phyloP scores from a whole-genome alignment of 2,888 invertebrate species.

The Conus canariensis region DNA sequence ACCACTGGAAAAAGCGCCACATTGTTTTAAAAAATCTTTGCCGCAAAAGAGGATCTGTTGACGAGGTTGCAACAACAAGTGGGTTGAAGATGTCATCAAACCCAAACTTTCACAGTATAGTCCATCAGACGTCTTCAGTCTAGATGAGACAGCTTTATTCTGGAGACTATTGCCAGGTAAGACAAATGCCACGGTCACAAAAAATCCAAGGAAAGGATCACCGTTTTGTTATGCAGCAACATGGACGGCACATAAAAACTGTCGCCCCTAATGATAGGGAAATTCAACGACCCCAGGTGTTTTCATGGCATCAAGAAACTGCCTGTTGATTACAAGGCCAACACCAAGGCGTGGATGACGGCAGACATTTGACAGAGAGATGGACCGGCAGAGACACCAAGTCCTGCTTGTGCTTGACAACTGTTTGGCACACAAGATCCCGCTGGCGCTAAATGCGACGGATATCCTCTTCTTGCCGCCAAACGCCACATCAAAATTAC shows the following conservation, averaged over 20 bases:
- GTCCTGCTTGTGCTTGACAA: conserved; percentile 20
- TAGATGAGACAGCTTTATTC: conserved; percentile 50
- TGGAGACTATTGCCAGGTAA: conserved; percentile 49
- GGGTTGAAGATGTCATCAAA: conserved; percentile 24
- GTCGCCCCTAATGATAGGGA: conserved; percentile 50
- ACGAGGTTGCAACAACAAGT: background rate
- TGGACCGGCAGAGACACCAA: background rate
- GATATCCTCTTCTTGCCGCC: conserved; percentile 33
- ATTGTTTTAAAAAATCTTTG: conserved; percentile 18
- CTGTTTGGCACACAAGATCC: background rate
- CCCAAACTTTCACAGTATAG: conserved; percentile 30
- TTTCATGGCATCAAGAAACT: conserved; percentile 42
- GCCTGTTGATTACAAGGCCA: conserved; percentile 39
- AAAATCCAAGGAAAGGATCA: conserved; percentile 49
- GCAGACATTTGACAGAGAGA: conserved; percentile 8
- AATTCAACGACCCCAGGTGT: conserved; percentile 45
- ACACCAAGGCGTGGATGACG: conserved; percentile 47
- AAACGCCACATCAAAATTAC: conserved; percentile 32
- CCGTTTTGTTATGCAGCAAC: conserved; percentile 47
- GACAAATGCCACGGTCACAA: conserved; percentile 46
- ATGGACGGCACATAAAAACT: conserved; percentile 50
- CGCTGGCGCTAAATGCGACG: conserved; percentile 2
- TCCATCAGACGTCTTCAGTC: conserved; percentile 47
- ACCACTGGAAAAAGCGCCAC: conserved; percentile 27
- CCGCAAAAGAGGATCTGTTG: conserved; percentile 21